These are phyloP conservation scores for Thymelicus sylvestris DNA, from an alignment of 2,888 invertebrate species.

Conservation along the genomic window DNA sequence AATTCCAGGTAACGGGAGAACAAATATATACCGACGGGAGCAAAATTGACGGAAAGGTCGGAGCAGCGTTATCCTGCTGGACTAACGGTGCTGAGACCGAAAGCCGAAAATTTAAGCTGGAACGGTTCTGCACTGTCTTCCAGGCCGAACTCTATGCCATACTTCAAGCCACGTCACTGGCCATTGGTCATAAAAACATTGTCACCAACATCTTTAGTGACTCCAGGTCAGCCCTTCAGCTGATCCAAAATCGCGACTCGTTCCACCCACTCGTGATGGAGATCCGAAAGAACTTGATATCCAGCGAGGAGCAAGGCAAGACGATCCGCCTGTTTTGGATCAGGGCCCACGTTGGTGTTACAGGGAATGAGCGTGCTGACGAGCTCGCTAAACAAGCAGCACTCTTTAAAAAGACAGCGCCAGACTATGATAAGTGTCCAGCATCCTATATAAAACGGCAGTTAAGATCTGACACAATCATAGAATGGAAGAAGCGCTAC, in stretches of 20 bases:
- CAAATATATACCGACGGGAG: slow-evolving; percentile 11
- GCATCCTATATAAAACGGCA: neutral
- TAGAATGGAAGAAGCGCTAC: neutral
- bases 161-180: neutral
- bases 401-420: neutral
- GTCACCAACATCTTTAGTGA: slow-evolving; percentile 7
- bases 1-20: neutral
- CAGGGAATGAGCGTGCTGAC: slow-evolving; percentile 11
- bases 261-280: neutral
- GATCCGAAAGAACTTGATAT: neutral
- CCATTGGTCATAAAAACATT: neutral
- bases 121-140: slow-evolving; percentile 5
- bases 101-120: neutral
- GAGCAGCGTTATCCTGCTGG: slow-evolving; percentile 4
- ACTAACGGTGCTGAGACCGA: neutral
- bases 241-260: neutral
- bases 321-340: slow-evolving; percentile 3
- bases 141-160: slow-evolving; percentile 7
- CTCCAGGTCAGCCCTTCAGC: slow-evolving; percentile 7
- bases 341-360: neutral
- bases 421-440: slow-evolving; percentile 9
- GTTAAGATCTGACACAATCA: neutral
- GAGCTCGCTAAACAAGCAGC: slow-evolving; percentile 14
- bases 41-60: slow-evolving; percentile 8
- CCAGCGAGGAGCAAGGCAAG: neutral